phyloP scores from a whole-genome alignment of 2,888 invertebrate genomes.

The Plutella xylostella region DNA sequence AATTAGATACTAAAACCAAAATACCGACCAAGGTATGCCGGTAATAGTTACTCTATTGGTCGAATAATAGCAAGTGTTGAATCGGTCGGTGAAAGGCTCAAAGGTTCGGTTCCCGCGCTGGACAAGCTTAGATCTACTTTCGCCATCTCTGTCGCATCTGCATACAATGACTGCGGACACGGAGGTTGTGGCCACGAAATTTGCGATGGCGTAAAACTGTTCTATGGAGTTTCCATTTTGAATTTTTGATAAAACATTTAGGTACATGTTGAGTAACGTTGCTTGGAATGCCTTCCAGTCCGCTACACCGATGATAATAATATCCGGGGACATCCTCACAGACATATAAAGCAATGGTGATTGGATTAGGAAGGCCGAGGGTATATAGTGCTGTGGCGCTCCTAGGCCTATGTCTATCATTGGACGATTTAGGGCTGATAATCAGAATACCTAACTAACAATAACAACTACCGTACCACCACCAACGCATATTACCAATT shows the following conservation, averaged over 20 bases:
- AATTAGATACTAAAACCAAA: not conserved
- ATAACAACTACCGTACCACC: no score
- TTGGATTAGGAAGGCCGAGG: no score
- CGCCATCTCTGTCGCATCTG: conserved; percentile 52
- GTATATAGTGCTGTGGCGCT: no score
- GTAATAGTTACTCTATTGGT: not conserved
- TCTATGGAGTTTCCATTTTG: not conserved
- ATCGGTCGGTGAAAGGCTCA: conserved; percentile 33
- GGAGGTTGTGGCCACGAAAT: conserved; percentile 23
- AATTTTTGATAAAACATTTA: not conserved
- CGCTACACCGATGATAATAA: no score
- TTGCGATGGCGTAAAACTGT: no score
- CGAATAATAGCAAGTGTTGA: not conserved
- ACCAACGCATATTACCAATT: no score
- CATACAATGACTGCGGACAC: conserved; percentile 46
- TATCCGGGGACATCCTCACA: no score
- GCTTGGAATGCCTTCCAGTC: not conserved
- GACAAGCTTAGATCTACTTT: conserved; percentile 39
- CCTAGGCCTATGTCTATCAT: no score
- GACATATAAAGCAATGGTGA: no score
- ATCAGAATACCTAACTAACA: no score
- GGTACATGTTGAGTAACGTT: not conserved
- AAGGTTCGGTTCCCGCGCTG: conserved; percentile 52
- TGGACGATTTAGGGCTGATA: no score
- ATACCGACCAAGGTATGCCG: not conserved